Base-by-base conservation (phyloP, 2,797 vertebrate genomes). In the Micrastur ruficollis region DNA sequence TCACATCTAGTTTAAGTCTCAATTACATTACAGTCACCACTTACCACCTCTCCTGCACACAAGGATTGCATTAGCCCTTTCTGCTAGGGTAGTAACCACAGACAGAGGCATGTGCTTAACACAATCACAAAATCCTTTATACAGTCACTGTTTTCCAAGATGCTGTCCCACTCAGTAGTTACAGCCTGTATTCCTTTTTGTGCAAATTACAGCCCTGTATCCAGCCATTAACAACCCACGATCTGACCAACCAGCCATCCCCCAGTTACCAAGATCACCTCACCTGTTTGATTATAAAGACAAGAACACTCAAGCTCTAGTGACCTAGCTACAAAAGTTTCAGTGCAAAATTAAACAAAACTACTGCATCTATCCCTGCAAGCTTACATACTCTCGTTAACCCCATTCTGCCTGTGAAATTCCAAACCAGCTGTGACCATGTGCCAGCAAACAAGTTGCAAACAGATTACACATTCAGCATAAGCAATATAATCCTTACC, bases 401-500 rank as follows among this genome's bases (percentile, higher is more conserved):
- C 12, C 25, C 26, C 11, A 3, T 53, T 47, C 40, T 34, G 40
- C 63, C 52, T 0, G 7, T 7, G 59, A 55, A 92, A 89, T 55
- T 63, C 81, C 78, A 92, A 81, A 56, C 32, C 62, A 84, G 47
- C 29, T 13, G 7, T 31, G 29, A 71, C 21, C 32, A 38, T 0
- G 4, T 20, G 46, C 34, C 71, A 91, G 32, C 83, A 89, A 82
- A 32, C 0, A 4, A 84, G n/a, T 1, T 67, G n/a, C 63, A 52
- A 86, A 44, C 0, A 3, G 19, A 34, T 70, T 7, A 78, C 8
- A 46, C 12, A 4, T 19, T 36, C 32, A 26, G 8, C 2, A 3
- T 17, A 49, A 81, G 27, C 42, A 61, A 29, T 3, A 4, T 1
- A 11, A 74, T 63, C 47, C 98, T 98, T 97, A 99, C 99, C 99